Percentiles rank a stretch among this genome's conserved stretches.
Evolutionary conservation across 2,113 vertebrate genomes (phyloP).

Genomic region (Gorsachius goisagi): DNA sequence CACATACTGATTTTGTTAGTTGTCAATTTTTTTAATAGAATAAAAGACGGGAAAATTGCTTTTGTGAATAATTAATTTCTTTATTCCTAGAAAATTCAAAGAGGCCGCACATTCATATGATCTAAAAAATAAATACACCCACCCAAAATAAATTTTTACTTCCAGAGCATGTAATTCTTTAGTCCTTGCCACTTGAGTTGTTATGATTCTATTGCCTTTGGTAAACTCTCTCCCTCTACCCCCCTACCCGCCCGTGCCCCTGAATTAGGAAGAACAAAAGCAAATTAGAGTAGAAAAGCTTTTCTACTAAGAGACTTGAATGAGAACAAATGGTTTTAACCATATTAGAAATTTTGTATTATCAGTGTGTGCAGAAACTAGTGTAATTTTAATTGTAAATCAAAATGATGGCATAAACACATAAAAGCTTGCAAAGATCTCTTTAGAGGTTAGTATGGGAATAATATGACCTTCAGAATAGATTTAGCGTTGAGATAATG

Average conservation of each 20-base stretch:
- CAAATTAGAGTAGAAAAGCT: background rate
- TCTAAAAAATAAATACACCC: background rate
- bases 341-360: background rate
- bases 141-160: background rate
- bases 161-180: background rate
- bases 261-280: background rate
- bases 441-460: background rate
- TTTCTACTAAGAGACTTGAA: background rate
- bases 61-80: background rate
- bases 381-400: background rate
- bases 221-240: background rate
- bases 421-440: background rate
- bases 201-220: background rate
- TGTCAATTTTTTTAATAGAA: background rate
- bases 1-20: background rate
- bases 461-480: background rate
- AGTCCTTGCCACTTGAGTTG: background rate
- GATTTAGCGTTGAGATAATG: background rate
- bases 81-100: background rate
- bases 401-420: background rate
- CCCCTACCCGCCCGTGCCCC: accelerated
- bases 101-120: background rate
- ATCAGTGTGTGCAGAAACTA: background rate
- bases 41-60: background rate
- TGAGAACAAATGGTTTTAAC: background rate